Base-by-base conservation (phyloP, 2,888 invertebrate species). In the Meiosimyza platycephala region DNA sequence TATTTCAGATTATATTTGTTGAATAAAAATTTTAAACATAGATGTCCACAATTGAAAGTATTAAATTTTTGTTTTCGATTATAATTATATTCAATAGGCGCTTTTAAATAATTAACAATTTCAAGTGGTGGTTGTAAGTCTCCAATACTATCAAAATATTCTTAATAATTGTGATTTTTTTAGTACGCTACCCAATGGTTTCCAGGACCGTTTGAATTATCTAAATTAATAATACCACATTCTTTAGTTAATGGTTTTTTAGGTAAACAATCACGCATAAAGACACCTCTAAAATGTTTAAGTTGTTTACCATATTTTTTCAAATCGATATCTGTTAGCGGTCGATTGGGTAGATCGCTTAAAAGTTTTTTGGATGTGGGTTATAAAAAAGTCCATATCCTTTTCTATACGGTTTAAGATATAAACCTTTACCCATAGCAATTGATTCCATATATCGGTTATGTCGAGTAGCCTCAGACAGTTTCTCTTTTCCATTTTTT, bases 381-480 rank as follows among this genome's bases (percentile, higher is more conserved):
- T 22, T 22, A 22, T 22, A 22, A 57, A 16, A 57, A 57, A 12
- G 12, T 57, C 72, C 72, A 18, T 71, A 67, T 11, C 71, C 68
- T 62, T 73, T 73, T 66, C 74, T 79, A 72, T 83, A 78, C 54
- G 81, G 80, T 75, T 80, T 80, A 7, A 84, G 70, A 83, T 71
- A 76, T 75, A 79, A 62, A 70, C 75, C 85, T 85, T 72, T 84
- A 85, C 40, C 40, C 40, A 40, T 40, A 7, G 40, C 40, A 40
- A 40, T 40, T 1, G 40, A 6, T 40, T 40, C 40, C 40, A 40
- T 40, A 7, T 6, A 7, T 7, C 7, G 6, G 7, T 40, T 40
- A 40, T 40, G 40, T 9, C 82, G 76, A 63, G 78, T 67, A 33
- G 70, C 76, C 78, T 86, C 84, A 28, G 76, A 72, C 47, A 83